These are phyloP conservation scores for Saccostrea echinata DNA, from an alignment of 1,140 invertebrate genomes.

Conservation along the genomic window DNA sequence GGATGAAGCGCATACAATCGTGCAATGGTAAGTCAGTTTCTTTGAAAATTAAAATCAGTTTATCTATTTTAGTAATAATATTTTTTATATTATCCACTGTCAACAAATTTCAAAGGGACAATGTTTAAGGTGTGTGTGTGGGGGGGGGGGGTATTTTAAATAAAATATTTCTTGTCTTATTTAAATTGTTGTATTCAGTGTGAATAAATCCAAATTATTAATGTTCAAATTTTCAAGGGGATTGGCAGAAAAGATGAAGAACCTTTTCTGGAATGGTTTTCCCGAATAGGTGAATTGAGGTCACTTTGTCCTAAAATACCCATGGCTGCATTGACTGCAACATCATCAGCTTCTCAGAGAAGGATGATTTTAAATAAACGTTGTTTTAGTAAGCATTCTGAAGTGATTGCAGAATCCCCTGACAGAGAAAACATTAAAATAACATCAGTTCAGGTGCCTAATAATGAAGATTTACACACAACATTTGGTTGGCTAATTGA, in stretches of 20 bases:
- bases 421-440: conserved; percentile 54
- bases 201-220: not conserved
- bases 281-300: conserved; percentile 48
- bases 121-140: no score
- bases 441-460: not conserved
- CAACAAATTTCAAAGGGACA: not conserved
- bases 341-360: conserved; percentile 47
- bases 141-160: no score
- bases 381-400: conserved; percentile 14
- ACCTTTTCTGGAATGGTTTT: conserved; percentile 49
- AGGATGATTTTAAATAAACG: conserved; percentile 42
- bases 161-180: not conserved
- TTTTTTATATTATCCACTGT: not conserved
- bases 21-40: conserved; percentile 2
- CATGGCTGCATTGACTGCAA: conserved; percentile 48
- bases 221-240: conserved; percentile 35
- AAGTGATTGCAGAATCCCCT: conserved; percentile 44
- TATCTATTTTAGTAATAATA: not conserved
- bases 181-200: not conserved
- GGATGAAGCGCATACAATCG: conserved; percentile 47
- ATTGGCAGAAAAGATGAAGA: conserved; percentile 5
- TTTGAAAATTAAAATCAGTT: no score
- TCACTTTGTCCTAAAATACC: conserved; percentile 28
- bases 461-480: conserved; percentile 20
- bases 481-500: conserved; percentile 41